Percentiles rank a stretch among this genome's conserved stretches.
Conservation (phyloP, 2,888 invertebrate species). For the Aphidoletes aphidimyza region DNA sequence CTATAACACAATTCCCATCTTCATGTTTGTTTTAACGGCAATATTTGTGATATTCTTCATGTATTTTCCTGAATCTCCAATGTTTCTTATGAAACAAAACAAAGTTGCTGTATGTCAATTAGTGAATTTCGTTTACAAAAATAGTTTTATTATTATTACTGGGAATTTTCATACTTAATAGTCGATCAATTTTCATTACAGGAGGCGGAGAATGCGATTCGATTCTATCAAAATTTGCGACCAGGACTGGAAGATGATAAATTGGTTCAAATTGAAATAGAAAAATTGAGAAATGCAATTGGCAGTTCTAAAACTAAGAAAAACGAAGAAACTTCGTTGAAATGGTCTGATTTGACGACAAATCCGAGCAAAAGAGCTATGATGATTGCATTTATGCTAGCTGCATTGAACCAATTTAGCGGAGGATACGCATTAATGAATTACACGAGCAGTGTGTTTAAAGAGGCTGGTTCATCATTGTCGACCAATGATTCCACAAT, state of each 20-base stretch:
- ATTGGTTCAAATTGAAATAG: background rate
- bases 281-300: background rate
- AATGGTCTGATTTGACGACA: constrained; percentile 56
- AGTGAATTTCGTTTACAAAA: background rate
- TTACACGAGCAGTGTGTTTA: constrained; percentile 29
- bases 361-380: no score
- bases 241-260: background rate
- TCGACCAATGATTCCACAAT: constrained; percentile 63
- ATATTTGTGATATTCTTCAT: background rate
- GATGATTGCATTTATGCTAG: constrained; percentile 60
- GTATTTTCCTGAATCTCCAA: constrained; percentile 53
- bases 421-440: no score
- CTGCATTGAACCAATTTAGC: constrained; percentile 61
- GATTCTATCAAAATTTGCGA: background rate
- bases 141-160: no score
- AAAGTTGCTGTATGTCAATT: background rate
- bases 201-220: background rate
- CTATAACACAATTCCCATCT: constrained; percentile 61
- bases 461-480: constrained; percentile 54
- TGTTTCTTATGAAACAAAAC: constrained; percentile 43
- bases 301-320: background rate
- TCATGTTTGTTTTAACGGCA: constrained; percentile 56
- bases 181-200: background rate
- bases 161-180: no score
- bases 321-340: background rate